A percentile compares a stretch with the other conserved stretches of the same genome.
phyloP scores from a whole-genome alignment of 2,888 invertebrate genomes.

The Acleris cristana region DNA sequence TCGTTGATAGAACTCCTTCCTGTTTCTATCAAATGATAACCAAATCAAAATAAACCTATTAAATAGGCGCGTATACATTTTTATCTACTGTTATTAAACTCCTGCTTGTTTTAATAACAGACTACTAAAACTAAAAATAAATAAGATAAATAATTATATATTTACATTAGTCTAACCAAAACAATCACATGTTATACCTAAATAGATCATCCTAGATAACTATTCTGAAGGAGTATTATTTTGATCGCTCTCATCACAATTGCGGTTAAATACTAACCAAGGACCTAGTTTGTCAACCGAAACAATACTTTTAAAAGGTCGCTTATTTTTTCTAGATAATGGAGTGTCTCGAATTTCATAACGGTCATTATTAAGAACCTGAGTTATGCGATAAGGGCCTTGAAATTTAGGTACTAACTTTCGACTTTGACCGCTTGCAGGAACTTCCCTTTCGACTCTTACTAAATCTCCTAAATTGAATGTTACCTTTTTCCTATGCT shows the following conservation, averaged over 20 bases:
- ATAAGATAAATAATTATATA: neutral
- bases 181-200: neutral
- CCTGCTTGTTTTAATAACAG: neutral
- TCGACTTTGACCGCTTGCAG: constrained; percentile 21
- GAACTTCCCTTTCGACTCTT: constrained; percentile 26
- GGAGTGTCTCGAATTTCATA: constrained; percentile 32
- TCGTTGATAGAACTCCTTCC: neutral
- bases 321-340: constrained; percentile 18
- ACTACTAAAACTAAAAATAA: neutral
- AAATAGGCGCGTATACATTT: neutral
- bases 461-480: constrained; percentile 20
- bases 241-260: neutral
- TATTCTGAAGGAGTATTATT: neutral
- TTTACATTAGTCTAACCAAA: neutral
- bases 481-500: neutral
- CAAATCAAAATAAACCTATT: neutral
- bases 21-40: neutral
- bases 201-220: neutral
- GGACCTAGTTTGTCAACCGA: constrained; percentile 26
- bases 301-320: constrained; percentile 7
- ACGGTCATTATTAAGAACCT: constrained; percentile 25
- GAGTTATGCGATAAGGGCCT: constrained; percentile 26
- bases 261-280: constrained; percentile 14
- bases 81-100: neutral
- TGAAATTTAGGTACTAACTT: constrained; percentile 29